phyloP scores from a whole-genome alignment of 1,140 invertebrate species.

The Pseudomyrmex cubaensis region DNA sequence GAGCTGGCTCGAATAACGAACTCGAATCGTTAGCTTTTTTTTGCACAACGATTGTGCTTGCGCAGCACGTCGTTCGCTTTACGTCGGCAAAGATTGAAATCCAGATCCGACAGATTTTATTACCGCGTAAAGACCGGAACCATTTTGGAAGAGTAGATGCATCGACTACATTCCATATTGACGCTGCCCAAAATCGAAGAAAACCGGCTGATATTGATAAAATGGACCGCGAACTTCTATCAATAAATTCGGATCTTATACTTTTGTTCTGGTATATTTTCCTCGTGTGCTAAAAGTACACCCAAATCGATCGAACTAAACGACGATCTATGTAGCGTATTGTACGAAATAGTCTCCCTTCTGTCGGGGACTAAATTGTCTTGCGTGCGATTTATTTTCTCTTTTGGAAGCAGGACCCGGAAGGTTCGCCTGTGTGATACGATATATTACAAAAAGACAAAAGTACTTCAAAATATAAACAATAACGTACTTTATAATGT shows the following conservation, averaged over 20 bases:
- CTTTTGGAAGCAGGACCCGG: conserved; percentile 29
- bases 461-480: background rate
- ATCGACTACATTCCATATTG: conserved; percentile 11
- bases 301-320: conserved; percentile 38
- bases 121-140: conserved; percentile 26
- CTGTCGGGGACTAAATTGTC: background rate
- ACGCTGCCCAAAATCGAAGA: conserved; percentile 34
- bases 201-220: conserved; percentile 23
- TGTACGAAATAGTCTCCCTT: conserved; percentile 3
- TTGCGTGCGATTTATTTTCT: conserved; percentile 30
- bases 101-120: conserved; percentile 54
- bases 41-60: conserved; percentile 61
- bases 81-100: conserved; percentile 54
- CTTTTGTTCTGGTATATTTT: background rate
- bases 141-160: conserved; percentile 25
- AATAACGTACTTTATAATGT: background rate
- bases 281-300: conserved; percentile 43
- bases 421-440: conserved; percentile 34
- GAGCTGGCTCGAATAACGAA: conserved; percentile 44
- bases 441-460: conserved; percentile 14
- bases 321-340: conserved; percentile 30
- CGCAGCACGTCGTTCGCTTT: conserved; percentile 62
- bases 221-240: background rate
- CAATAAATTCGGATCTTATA: background rate
- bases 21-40: conserved; percentile 41